These are phyloP conservation scores for Ophion slaviceki DNA, from an alignment of 2,888 invertebrate species.

Conservation along the genomic window DNA sequence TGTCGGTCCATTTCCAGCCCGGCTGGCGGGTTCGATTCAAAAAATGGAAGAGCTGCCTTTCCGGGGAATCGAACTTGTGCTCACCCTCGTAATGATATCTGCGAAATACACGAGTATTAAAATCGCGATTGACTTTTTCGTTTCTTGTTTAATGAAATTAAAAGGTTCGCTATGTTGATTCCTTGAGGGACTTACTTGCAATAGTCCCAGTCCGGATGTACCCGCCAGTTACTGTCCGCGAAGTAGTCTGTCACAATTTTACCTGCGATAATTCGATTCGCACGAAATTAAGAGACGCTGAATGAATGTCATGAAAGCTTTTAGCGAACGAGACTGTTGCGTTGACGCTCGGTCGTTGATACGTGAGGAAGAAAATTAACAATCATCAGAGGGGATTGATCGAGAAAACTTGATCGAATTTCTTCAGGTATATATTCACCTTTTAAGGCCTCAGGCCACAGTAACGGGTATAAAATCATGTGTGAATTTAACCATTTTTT, in stretches of 20 bases:
- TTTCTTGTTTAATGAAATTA: conserved; percentile 30
- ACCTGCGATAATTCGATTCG: conserved; percentile 77
- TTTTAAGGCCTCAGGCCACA: too few relatives aligned
- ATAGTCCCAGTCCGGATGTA: conserved; percentile 93
- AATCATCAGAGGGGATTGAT: neutral
- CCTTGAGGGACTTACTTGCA: conserved; percentile 79
- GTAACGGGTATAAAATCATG: too few relatives aligned
- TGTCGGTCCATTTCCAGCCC: conserved; percentile 91
- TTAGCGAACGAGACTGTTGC: conserved; percentile 59
- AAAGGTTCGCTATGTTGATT: neutral
- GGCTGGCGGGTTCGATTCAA: conserved; percentile 91
- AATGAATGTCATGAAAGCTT: conserved; percentile 63
- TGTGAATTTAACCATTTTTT: too few relatives aligned
- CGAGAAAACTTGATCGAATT: conserved; percentile 10
- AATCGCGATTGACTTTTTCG: conserved; percentile 22
- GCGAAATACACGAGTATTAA: neutral
- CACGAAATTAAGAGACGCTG: conserved; percentile 65
- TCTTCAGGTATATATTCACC: neutral
- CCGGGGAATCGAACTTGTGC: conserved; percentile 89
- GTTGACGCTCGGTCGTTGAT: conserved; percentile 54
- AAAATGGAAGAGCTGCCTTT: conserved; percentile 92
- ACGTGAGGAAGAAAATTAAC: conserved; percentile 8
- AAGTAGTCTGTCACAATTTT: conserved; percentile 89
- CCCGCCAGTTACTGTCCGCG: conserved; percentile 91
- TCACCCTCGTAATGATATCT: conserved; percentile 92